Conservation (phyloP, 2,797 vertebrate genomes). For the Sebastes matsubarae region DNA sequence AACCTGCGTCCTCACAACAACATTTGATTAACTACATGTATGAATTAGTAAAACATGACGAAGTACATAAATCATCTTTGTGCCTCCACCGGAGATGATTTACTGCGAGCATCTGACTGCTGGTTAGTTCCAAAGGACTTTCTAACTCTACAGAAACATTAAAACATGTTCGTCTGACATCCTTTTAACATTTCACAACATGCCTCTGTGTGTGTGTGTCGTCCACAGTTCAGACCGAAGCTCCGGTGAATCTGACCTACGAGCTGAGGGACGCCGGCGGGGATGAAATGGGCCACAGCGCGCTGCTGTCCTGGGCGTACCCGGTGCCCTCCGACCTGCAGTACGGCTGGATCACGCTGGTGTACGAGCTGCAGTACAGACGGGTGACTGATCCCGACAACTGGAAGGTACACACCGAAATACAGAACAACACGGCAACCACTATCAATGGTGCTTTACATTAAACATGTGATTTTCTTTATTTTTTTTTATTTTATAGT, state of each 20-base stretch:
- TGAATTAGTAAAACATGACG: background rate
- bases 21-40: too few species aligned
- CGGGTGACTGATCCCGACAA: constrained; percentile 48
- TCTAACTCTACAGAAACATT: too few species aligned
- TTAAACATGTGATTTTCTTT: too few species aligned
- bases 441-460: too few species aligned
- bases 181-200: too few species aligned
- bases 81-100: background rate
- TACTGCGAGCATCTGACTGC: background rate
- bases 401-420: constrained; percentile 78
- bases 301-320: constrained; percentile 76
- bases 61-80: background rate
- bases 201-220: background rate
- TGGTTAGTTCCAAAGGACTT: too few species aligned
- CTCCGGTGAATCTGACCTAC: constrained; percentile 79
- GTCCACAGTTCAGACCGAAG: constrained; percentile 79
- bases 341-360: constrained; percentile 83
- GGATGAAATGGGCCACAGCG: constrained; percentile 64
- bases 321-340: constrained; percentile 72
- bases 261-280: constrained; percentile 61
- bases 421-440: background rate
- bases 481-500: too few species aligned
- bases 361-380: constrained; percentile 82
- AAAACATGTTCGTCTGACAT: too few species aligned
- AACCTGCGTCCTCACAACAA: background rate